These are phyloP conservation scores for Excalfactoria chinensis DNA, from an alignment of 2,113 vertebrate genomes.

Conservation along the genomic window DNA sequence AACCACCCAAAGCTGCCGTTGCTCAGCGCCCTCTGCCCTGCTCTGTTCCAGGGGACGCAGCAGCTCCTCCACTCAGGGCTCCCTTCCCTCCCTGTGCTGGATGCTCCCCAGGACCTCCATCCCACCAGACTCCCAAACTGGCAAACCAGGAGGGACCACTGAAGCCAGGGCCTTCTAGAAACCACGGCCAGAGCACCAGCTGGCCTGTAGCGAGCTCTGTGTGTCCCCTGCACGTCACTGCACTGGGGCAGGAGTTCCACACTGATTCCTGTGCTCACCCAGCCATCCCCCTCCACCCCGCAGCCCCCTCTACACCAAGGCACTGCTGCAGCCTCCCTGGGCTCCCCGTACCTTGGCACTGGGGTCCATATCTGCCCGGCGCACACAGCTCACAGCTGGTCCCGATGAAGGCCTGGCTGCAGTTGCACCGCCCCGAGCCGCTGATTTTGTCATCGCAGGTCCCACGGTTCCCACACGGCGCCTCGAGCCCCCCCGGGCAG, in stretches of 20 bases:
- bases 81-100: neutral
- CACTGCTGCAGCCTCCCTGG: neutral
- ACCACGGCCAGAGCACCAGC: neutral
- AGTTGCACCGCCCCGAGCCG: conserved; percentile 84
- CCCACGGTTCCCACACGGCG: conserved; percentile 83
- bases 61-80: no score
- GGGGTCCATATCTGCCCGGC: conserved; percentile 79
- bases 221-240: no score
- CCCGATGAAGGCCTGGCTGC: conserved; percentile 83
- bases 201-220: neutral
- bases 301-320: neutral
- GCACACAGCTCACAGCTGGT: conserved; percentile 85
- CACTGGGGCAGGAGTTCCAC: rapidly evolving
- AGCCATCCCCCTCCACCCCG: rapidly evolving
- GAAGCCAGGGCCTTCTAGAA: neutral
- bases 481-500: conserved; percentile 88
- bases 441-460: conserved; percentile 79
- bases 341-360: conserved; percentile 84
- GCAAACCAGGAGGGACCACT: neutral
- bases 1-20: no score
- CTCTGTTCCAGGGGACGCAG: no score
- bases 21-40: no score
- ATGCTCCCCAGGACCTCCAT: no score
- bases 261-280: neutral
- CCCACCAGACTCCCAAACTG: neutral